Evolutionary conservation across 1,140 invertebrate genomes (phyloP).

Genomic region (Stegodyphus dumicola): DNA sequence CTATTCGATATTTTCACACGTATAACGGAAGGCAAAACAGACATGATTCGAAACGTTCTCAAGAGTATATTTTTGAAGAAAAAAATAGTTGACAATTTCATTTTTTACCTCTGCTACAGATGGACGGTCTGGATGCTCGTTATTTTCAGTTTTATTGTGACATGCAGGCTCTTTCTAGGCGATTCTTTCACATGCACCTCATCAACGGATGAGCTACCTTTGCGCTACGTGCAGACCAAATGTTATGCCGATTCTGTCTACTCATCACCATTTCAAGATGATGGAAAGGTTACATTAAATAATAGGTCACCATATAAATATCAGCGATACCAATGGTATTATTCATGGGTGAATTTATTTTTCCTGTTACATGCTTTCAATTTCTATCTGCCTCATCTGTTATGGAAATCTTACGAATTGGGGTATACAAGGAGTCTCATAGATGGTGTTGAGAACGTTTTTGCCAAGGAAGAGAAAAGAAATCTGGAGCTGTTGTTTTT

Average conservation of each 20-base stretch:
- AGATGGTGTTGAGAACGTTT: background rate
- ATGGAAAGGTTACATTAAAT: too few relatives aligned
- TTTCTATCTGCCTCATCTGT: conserved; percentile 33
- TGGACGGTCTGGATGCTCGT: conserved; percentile 40
- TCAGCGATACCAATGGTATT: conserved; percentile 9
- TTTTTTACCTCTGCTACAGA: conserved; percentile 26
- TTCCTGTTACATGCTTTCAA: conserved; percentile 29
- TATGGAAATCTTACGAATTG: conserved; percentile 35
- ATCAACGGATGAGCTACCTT: background rate
- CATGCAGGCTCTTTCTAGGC: conserved; percentile 18
- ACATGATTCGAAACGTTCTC: too few relatives aligned
- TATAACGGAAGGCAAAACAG: too few relatives aligned
- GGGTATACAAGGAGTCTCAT: conserved; percentile 14
- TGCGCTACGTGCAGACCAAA: background rate
- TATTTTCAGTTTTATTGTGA: conserved; percentile 20
- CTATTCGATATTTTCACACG: too few relatives aligned
- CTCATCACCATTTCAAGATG: background rate
- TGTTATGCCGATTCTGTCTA: conserved; percentile 35
- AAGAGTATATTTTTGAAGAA: too few relatives aligned
- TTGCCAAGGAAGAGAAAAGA: conserved; percentile 14
- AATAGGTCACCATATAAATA: background rate
- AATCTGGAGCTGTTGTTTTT: conserved; percentile 22
- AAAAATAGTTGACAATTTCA: conserved; percentile 29
- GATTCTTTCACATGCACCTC: conserved; percentile 9
- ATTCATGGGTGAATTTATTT: conserved; percentile 39